Base-by-base conservation (phyloP, 2,888 invertebrate genomes). In the Tineola bisselliella region DNA sequence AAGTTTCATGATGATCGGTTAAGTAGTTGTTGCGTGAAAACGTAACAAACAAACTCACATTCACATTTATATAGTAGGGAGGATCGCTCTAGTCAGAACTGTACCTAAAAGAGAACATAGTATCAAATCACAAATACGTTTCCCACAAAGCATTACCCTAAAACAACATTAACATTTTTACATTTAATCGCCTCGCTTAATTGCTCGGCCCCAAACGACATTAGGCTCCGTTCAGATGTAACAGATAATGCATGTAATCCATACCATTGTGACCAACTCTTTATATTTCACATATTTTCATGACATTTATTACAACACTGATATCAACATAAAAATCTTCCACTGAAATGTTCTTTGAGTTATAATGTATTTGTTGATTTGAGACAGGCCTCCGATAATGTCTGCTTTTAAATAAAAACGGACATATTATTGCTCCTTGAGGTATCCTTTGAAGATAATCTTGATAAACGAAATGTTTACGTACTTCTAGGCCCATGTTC, bases 301-400 rank as follows among this genome's bases (percentile, higher is more conserved):
- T 61, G 62, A 62, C 57, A 44, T 62, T 62, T 61, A 62, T 62
- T 58, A 56, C 59, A 38, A 38, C 38, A 38, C 3, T 10, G 38
- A 12, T 12, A 38, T 38, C 38, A n/a, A 38, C 10, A 10, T 12
- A 38, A 38, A 38, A 38, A 38, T 38, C 38, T 38, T 10, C 11
- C 11, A 12, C 38, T 38, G 10, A 38, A 38, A 38, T n/a, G 38
- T n/a, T 25, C 2, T 38, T 12, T 38, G 10, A 38, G 10, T 38
- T 38, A 38, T 38, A 31, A 31, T 31, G 31, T n/a, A n/a, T 38
- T 38, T 38, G 38, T 38, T 38, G 38, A 38, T 38, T 38, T 10
- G 38, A 38, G 38, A 38, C 38, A 10, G 38, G 38, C 38, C 10
- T 12, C 38, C n/a, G 38, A 38, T 38, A 38, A 38, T 3, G 38